Evolutionary conservation across 2,797 vertebrate species (phyloP), one percentile per base, ranked within the genome.

Genomic region (Myotis planiceps): DNA sequence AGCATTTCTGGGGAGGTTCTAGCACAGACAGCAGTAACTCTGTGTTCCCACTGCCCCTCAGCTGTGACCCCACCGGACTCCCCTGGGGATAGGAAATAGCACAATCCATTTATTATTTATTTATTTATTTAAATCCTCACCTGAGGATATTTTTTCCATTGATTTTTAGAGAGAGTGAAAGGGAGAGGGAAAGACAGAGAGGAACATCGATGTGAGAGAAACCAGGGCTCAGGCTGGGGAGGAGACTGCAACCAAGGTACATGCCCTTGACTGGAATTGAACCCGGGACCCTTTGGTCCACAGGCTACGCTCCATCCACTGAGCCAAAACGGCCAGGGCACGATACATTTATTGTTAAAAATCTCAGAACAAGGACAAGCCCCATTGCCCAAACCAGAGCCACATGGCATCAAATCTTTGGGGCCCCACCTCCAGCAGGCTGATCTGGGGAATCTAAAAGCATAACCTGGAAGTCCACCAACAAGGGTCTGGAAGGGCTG

Each of bases 281-380:
- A 60, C 14, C 58, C 5, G 27, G 58, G 58, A 60, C 12, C 12
- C 58, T 60, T 29, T 29, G 58, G 25, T 60, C 58, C 0, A 5
- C 27, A 60, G 12, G 58, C 58, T 10, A 13, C 27, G 58, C 58
- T 60, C 58, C 29, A 6, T 29, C 58, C 58, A 29, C 58, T 60
- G 58, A 29, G 58, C 58, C 58, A 60, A 60, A 60, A 14, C 58
- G 12, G 58, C 25, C 1, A 60, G 27, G 58, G 58, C 58, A 29
- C 58, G 6, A 29, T 29, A 29, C 27, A 60, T 3, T 29, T 60
- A 60, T 14, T 60, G 58, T 29, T 29, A 60, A 60, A 14, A 90
- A 89, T 74, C 25, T 84, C 76, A 85, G 76, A 69, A 90, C 29
- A 93, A 95, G 63, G 42, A 93, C 78, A 88, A 93, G 69, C 16